phyloP scores from a whole-genome alignment of 1,140 invertebrate genomes.

The Armadillidium nasatum region DNA sequence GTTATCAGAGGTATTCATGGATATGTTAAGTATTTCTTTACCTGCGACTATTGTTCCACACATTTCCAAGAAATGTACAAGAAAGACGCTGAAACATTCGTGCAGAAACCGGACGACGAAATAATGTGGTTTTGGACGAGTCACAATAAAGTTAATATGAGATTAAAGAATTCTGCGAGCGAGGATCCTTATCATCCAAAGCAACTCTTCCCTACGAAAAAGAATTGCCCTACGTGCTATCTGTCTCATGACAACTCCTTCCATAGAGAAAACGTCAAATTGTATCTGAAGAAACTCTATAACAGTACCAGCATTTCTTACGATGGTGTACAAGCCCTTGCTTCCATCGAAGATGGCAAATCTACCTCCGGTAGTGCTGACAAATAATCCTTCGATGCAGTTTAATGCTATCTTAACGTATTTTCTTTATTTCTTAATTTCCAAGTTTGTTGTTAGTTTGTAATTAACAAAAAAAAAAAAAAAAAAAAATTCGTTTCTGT shows the following conservation, averaged over 20 bases:
- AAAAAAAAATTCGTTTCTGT: too few species aligned
- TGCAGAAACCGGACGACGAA: constrained; percentile 64
- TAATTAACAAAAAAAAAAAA: too few species aligned
- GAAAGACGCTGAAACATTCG: constrained; percentile 59
- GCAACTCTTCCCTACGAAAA: constrained; percentile 74
- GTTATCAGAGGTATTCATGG: constrained; percentile 76
- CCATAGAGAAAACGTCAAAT: constrained; percentile 52
- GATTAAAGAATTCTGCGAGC: constrained; percentile 74
- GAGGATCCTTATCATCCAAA: constrained; percentile 90
- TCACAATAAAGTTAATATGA: constrained; percentile 88
- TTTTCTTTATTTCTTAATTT: too few species aligned
- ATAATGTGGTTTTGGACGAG: constrained; percentile 91
- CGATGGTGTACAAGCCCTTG: too few species aligned
- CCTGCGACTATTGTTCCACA: constrained; percentile 79
- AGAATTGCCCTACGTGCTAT: constrained; percentile 65
- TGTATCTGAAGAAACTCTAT: neutral
- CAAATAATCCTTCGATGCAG: too few species aligned
- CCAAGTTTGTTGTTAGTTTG: too few species aligned
- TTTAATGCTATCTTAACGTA: too few species aligned
- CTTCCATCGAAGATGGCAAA: too few species aligned
- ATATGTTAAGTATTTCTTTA: constrained; percentile 90
- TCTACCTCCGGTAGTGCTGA: too few species aligned
- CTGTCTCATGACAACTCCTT: constrained; percentile 57
- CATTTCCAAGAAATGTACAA: constrained; percentile 78
- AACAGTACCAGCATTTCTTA: too few species aligned